These are phyloP conservation scores for Euthynnus affinis DNA, from an alignment of 2,797 vertebrate genomes.

Conservation along the genomic window DNA sequence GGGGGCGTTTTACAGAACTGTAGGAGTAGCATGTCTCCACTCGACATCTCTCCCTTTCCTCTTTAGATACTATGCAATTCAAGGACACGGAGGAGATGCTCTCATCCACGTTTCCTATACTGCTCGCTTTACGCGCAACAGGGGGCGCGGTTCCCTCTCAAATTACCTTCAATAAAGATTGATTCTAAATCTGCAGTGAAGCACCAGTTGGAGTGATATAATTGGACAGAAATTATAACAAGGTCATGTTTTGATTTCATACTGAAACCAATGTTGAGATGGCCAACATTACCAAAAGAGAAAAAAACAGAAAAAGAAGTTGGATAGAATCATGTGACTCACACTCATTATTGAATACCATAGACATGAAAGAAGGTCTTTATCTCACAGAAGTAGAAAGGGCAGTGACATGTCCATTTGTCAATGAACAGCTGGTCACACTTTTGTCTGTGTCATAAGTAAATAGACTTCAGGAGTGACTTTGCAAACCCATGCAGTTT, in stretches of 20 bases:
- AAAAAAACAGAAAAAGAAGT: not conserved
- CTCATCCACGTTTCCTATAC: slow-evolving; percentile 21
- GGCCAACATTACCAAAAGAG: not conserved
- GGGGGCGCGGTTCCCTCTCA: slow-evolving; percentile 67
- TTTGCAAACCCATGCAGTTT: slow-evolving; percentile 20
- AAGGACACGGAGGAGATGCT: slow-evolving; percentile 63
- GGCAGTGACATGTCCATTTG: not conserved
- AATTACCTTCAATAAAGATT: slow-evolving; percentile 16
- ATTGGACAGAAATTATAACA: too few species aligned
- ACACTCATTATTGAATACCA: slow-evolving; percentile 2
- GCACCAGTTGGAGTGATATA: not conserved
- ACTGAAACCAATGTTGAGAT: not conserved
- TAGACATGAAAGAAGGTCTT: not conserved
- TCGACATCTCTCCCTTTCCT: not conserved
- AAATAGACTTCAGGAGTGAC: slow-evolving; percentile 15
- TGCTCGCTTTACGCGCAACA: slow-evolving; percentile 51
- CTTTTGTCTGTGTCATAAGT: slow-evolving; percentile 1
- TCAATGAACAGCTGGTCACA: slow-evolving; percentile 44
- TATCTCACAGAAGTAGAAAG: not conserved
- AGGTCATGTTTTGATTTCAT: not conserved
- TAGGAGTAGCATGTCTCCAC: not conserved
- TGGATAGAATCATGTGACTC: not conserved
- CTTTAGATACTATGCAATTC: slow-evolving; percentile 21
- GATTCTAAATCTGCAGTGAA: not conserved
- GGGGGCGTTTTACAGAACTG: not conserved